Conservation (phyloP, 2,888 invertebrate genomes). For the Cerceris rybyensis region DNA sequence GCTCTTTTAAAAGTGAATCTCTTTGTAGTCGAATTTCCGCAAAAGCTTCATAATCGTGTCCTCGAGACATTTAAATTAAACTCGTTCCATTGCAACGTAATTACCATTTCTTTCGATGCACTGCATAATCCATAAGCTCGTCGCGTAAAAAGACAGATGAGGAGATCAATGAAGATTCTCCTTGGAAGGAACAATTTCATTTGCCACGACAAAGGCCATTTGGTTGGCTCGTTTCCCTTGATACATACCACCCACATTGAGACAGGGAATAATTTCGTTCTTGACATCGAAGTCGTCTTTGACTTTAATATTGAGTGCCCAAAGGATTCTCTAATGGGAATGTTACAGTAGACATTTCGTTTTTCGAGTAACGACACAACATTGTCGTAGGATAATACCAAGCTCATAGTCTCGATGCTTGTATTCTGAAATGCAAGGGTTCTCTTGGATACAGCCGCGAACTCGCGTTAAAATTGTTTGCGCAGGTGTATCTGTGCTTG, state of each 20-base stretch:
- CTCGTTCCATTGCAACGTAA: too few relatives aligned
- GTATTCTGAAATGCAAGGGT: slow-evolving; percentile 14
- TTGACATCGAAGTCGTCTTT: slow-evolving; percentile 10
- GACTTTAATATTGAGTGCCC: slow-evolving; percentile 27
- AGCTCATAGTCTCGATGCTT: background rate
- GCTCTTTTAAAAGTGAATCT: too few relatives aligned
- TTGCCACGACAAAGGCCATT: background rate
- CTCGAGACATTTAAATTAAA: too few relatives aligned
- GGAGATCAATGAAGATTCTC: background rate
- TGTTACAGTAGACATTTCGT: slow-evolving; percentile 33
- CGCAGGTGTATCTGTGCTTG: slow-evolving; percentile 46
- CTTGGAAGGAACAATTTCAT: background rate
- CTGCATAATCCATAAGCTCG: too few relatives aligned
- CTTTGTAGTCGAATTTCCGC: too few relatives aligned
- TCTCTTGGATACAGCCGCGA: slow-evolving; percentile 5
- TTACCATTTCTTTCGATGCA: too few relatives aligned
- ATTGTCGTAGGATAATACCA: slow-evolving; percentile 11
- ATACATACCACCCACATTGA: slow-evolving; percentile 18
- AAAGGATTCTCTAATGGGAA: slow-evolving; percentile 30
- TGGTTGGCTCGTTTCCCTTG: slow-evolving; percentile 3
- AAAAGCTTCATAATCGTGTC: too few relatives aligned
- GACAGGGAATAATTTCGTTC: slow-evolving; percentile 37
- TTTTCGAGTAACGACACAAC: slow-evolving; percentile 35
- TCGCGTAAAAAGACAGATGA: too few relatives aligned
- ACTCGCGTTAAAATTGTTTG: slow-evolving; percentile 41